Conservation (phyloP, 2,797 vertebrate species). For the Chelon auratus region DNA sequence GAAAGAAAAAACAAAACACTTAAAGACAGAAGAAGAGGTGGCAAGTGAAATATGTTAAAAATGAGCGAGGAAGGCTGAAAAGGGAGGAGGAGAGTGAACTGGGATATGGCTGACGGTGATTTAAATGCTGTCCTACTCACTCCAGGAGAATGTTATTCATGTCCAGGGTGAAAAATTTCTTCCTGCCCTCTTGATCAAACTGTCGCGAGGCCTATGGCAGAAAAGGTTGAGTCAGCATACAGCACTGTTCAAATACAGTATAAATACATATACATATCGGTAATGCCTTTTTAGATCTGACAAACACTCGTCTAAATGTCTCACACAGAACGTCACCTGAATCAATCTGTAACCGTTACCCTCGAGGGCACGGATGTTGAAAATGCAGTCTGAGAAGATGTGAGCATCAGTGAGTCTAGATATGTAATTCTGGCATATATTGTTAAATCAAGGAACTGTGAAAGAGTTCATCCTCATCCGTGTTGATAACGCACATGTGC, state of each 20-base stretch:
- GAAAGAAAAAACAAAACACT: conserved; percentile 52
- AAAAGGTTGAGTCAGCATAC: conserved; percentile 70
- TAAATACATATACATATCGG: conserved; percentile 41
- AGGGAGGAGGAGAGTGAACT: conserved; percentile 28
- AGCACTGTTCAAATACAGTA: conserved; percentile 22
- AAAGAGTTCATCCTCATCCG: not conserved
- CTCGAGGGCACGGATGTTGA: not conserved
- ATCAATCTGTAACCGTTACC: conserved; percentile 14
- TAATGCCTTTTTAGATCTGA: conserved; percentile 5
- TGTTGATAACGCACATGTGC: not conserved
- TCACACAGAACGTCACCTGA: conserved; percentile 3
- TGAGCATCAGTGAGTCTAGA: not conserved
- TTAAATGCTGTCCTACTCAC: conserved; percentile 87
- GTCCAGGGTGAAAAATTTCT: conserved; percentile 98
- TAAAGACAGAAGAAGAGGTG: conserved; percentile 41
- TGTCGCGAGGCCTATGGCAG: conserved; percentile 91
- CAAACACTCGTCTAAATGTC: conserved; percentile 14
- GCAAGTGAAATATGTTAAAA: conserved; percentile 51
- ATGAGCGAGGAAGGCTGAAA: conserved; percentile 29
- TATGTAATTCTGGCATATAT: not conserved
- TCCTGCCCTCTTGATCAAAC: conserved; percentile 98
- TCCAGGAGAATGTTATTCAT: conserved; percentile 99
- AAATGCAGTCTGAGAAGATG: not conserved
- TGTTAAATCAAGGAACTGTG: not conserved
- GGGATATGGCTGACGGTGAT: conserved; percentile 50